These are phyloP conservation scores for Polydrusus cervinus DNA, from an alignment of 2,888 invertebrate species.

Conservation along the genomic window DNA sequence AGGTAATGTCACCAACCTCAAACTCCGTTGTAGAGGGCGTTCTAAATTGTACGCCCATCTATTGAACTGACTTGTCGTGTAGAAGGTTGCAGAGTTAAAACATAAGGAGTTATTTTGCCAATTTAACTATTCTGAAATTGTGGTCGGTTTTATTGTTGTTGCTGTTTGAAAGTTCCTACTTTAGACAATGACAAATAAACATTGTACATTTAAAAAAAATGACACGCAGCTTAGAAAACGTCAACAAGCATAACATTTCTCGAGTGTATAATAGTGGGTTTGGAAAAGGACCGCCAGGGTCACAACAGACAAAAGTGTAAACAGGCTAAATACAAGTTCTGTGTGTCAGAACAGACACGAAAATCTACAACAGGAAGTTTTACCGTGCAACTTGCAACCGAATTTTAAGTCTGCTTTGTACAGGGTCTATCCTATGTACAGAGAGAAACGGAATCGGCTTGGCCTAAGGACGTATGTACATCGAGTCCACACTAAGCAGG, in stretches of 20 bases:
- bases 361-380: slow-evolving; percentile 58
- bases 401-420: slow-evolving; percentile 55
- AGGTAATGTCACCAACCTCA: no score
- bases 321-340: slow-evolving; percentile 54
- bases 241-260: slow-evolving; percentile 1
- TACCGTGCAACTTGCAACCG: slow-evolving; percentile 57
- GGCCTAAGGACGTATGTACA: slow-evolving; percentile 42
- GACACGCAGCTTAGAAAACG: neutral
- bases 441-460: slow-evolving; percentile 34
- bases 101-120: no score
- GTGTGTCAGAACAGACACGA: slow-evolving; percentile 43
- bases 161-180: no score
- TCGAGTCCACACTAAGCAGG: slow-evolving; percentile 27
- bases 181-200: neutral
- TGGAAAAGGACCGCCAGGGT: slow-evolving; percentile 17
- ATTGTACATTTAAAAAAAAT: slow-evolving; percentile 2
- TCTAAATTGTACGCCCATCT: no score
- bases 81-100: no score
- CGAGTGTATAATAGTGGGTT: slow-evolving; percentile 27
- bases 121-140: no score
- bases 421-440: slow-evolving; percentile 45
- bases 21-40: no score
- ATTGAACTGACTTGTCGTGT: no score
- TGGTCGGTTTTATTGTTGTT: no score
- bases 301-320: slow-evolving; percentile 49